A percentile compares a stretch with the other conserved stretches of the same genome.
These are phyloP conservation scores for Scleropages formosus DNA, from an alignment of 2,797 vertebrate genomes.

Conservation along the genomic window DNA sequence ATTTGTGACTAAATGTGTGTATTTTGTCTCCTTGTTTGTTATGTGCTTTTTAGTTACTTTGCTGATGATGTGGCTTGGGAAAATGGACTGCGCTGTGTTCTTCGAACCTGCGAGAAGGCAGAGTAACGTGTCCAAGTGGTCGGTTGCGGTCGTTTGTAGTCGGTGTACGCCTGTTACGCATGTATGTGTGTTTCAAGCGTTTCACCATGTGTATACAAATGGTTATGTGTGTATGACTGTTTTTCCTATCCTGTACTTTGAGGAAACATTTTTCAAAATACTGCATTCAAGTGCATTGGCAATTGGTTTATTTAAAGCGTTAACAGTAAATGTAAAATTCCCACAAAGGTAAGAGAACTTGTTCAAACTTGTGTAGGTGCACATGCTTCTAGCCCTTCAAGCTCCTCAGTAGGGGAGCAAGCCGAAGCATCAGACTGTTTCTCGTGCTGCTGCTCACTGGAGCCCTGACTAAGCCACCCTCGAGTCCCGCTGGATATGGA, in stretches of 20 bases:
- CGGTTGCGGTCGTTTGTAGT: not conserved
- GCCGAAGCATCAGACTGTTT: not conserved
- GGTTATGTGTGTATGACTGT: not conserved
- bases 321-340: too few species aligned
- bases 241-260: not conserved
- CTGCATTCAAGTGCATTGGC: too few species aligned
- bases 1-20: not conserved
- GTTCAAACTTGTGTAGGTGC: not conserved
- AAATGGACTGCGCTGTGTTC: too few species aligned
- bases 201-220: not conserved
- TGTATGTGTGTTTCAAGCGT: slow-evolving; percentile 1
- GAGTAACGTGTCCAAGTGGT: too few species aligned
- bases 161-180: not conserved
- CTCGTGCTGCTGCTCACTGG: slow-evolving; percentile 4
- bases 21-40: not conserved
- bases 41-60: too few species aligned
- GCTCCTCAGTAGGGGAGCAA: not conserved
- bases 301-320: too few species aligned
- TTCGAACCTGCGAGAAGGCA: too few species aligned
- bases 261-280: not conserved
- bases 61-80: too few species aligned
- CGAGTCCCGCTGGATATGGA: slow-evolving; percentile 43
- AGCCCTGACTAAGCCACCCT: slow-evolving; percentile 36
- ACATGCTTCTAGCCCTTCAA: not conserved
- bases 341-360: too few species aligned